These are phyloP conservation scores for Pseudomyrmex flavicornis DNA, from an alignment of 1,140 invertebrate genomes.

Conservation along the genomic window DNA sequence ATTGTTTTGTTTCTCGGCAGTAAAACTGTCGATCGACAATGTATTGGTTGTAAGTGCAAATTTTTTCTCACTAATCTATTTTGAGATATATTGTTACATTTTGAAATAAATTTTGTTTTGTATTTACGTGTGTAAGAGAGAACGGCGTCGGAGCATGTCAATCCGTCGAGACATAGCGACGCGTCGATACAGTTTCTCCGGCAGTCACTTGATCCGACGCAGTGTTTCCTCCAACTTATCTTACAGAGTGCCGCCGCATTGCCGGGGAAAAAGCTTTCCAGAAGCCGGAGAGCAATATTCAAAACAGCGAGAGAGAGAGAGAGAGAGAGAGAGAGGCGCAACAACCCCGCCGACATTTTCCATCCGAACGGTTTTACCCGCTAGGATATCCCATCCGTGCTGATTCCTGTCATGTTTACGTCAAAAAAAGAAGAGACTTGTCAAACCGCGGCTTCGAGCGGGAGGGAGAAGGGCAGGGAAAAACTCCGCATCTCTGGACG, in stretches of 20 bases:
- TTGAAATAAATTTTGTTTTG: neutral
- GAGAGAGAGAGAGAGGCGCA: too few relatives aligned
- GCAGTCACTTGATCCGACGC: neutral
- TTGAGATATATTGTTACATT: too few relatives aligned
- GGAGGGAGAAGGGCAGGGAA: too few relatives aligned
- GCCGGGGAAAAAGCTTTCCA: neutral
- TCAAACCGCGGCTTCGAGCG: constrained; percentile 41
- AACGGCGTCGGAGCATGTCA: neutral
- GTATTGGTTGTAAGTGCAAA: too few relatives aligned
- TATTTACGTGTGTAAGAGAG: neutral
- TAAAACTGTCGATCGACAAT: too few relatives aligned
- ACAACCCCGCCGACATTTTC: constrained; percentile 59
- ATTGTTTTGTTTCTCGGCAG: too few relatives aligned
- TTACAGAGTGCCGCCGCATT: neutral
- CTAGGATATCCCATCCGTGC: constrained; percentile 35
- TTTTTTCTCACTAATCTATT: too few relatives aligned
- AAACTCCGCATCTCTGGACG: constrained; percentile 37
- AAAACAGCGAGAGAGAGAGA: constrained; percentile 26
- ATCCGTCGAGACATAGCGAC: neutral
- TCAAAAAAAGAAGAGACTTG: constrained; percentile 61
- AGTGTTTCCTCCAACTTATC: constrained; percentile 8
- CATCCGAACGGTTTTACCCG: constrained; percentile 41
- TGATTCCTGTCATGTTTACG: constrained; percentile 57
- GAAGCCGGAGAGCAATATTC: constrained; percentile 50
- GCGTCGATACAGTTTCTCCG: neutral